Evolutionary conservation across 2,797 vertebrate species (phyloP).

Genomic region (Mycteria americana): DNA sequence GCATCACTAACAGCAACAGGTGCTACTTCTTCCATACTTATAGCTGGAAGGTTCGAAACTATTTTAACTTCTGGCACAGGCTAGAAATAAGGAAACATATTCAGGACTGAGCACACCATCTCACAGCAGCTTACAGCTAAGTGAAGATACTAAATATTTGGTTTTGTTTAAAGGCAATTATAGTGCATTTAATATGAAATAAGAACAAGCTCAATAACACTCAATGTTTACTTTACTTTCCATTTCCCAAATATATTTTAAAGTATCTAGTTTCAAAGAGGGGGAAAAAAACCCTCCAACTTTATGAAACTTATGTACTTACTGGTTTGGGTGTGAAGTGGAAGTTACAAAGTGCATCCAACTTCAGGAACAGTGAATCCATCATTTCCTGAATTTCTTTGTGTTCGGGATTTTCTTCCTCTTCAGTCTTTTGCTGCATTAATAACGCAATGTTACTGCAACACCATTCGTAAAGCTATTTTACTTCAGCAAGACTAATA

Average conservation of each 20-base stretch:
- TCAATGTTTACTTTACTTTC: background rate
- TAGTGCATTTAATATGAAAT: background rate
- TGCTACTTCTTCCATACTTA: conserved; percentile 95
- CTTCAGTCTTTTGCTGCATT: conserved; percentile 84
- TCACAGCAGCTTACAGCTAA: background rate
- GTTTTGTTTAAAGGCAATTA: background rate
- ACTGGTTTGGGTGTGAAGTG: conserved; percentile 97
- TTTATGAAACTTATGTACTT: conserved; percentile 45
- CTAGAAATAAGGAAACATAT: conserved; percentile 65
- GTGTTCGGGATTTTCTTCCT: conserved; percentile 91
- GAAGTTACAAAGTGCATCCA: conserved; percentile 97
- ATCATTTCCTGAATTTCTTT: conserved; percentile 93
- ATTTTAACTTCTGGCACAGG: conserved; percentile 92
- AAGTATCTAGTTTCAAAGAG: background rate
- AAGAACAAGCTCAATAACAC: background rate
- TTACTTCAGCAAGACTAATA: background rate
- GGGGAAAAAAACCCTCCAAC: rapidly evolving
- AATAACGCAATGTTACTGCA: background rate
- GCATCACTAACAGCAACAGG: conserved; percentile 88
- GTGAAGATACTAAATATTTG: background rate
- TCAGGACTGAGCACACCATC: background rate
- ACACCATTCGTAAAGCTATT: background rate
- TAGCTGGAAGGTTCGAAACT: conserved; percentile 91
- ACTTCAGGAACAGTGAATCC: conserved; percentile 91
- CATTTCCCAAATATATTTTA: background rate